Percentiles rank a stretch among this genome's conserved stretches.
phyloP scores from a whole-genome alignment of 2,888 invertebrate genomes.

The Drosophila fulvimacula region DNA sequence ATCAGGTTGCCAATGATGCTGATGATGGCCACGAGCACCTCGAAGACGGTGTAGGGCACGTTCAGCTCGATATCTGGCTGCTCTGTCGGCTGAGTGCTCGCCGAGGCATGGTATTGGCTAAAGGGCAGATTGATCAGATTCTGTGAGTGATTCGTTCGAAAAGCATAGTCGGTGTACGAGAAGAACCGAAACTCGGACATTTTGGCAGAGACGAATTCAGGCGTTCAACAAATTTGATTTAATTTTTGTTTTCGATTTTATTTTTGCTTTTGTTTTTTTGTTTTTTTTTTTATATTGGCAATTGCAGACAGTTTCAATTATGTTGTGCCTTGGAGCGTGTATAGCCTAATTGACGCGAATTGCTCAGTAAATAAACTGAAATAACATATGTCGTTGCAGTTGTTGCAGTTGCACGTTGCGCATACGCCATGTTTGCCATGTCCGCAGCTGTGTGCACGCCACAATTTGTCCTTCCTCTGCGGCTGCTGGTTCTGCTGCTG shows the following conservation, averaged over 20 bases:
- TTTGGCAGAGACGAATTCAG: constrained; percentile 25
- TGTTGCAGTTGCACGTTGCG: constrained; percentile 62
- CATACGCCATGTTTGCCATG: constrained; percentile 63
- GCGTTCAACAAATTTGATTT: constrained; percentile 19
- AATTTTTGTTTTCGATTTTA: neutral
- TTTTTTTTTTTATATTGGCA: neutral
- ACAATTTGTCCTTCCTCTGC: constrained; percentile 3
- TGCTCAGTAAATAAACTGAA: constrained; percentile 37
- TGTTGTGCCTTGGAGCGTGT: constrained; percentile 49
- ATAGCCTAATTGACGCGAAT: constrained; percentile 56
- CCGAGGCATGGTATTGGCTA: constrained; percentile 66
- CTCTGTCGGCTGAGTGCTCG: constrained; percentile 39
- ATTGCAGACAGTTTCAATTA: constrained; percentile 55
- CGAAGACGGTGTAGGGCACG: constrained; percentile 91
- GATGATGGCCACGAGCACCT: constrained; percentile 92
- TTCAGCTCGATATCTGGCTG: constrained; percentile 87
- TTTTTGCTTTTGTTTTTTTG: neutral
- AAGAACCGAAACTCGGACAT: constrained; percentile 84
- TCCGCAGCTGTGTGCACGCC: neutral
- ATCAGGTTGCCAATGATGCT: constrained; percentile 94
- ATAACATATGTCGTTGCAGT: constrained; percentile 46
- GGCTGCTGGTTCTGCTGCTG: constrained; percentile 5
- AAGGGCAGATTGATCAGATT: constrained; percentile 79
- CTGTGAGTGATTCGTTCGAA: constrained; percentile 72
- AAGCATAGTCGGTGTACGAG: constrained; percentile 78